Evolutionary conservation across 1,140 invertebrate genomes (phyloP).

Genomic region (Protaetia brevitarsis): DNA sequence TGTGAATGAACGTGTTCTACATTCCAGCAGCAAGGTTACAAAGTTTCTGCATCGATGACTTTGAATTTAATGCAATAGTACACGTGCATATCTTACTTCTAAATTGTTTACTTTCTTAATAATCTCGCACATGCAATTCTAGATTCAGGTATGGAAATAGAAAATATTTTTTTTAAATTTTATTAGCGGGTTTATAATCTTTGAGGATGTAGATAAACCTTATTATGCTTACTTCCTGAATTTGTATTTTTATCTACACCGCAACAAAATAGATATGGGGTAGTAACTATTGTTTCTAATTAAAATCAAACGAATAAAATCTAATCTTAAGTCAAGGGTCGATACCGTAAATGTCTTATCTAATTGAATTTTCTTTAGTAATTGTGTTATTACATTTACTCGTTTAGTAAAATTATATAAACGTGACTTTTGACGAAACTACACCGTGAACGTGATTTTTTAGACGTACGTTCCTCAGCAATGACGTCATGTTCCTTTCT

Average conservation of each 20-base stretch:
- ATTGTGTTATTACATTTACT: no score
- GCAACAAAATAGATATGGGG: neutral
- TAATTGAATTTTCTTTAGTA: no score
- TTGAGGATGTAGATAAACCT: neutral
- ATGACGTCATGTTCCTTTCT: slow-evolving; percentile 7
- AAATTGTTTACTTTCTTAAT: neutral
- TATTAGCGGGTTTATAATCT: neutral
- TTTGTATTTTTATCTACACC: slow-evolving; percentile 1
- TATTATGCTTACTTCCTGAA: slow-evolving; percentile 3
- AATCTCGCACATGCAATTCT: no score
- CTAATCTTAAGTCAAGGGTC: no score
- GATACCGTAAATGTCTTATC: no score
- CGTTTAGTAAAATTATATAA: no score
- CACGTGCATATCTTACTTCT: neutral
- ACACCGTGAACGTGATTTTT: neutral
- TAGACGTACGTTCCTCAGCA: neutral
- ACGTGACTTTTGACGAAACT: slow-evolving; percentile 6
- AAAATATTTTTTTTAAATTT: neutral
- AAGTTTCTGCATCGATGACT: neutral
- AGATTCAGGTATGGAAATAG: neutral
- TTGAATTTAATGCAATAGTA: neutral
- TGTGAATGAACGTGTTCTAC: neutral
- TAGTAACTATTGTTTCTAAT: neutral
- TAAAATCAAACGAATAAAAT: neutral
- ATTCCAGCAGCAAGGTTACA: neutral